These are phyloP conservation scores for Melangyna quadrimaculata DNA, from an alignment of 2,888 invertebrate genomes.

Conservation along the genomic window DNA sequence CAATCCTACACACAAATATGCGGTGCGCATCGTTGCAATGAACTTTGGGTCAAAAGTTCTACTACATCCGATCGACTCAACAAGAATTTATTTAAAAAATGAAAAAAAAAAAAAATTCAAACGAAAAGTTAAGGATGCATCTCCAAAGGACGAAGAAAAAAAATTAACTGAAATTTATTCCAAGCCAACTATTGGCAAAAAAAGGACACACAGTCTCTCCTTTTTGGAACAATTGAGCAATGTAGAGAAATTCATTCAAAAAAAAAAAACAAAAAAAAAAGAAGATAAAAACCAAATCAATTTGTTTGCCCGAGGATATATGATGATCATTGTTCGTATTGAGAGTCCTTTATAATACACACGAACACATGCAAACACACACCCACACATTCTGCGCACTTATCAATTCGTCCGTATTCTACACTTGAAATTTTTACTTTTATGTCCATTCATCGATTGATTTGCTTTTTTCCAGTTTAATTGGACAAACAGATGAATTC, in stretches of 20 bases:
- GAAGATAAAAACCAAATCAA: constrained; percentile 52
- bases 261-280: constrained; percentile 3
- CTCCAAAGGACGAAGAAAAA: constrained; percentile 7
- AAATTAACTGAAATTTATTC: constrained; percentile 58
- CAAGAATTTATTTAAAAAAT: constrained; percentile 9
- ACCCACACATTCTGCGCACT: not conserved
- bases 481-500: constrained; percentile 54
- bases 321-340: constrained; percentile 55
- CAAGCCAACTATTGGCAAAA: constrained; percentile 25
- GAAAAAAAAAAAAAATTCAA: constrained; percentile 7
- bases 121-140: constrained; percentile 55
- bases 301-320: constrained; percentile 65
- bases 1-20: constrained; percentile 53
- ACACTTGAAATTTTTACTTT: constrained; percentile 50
- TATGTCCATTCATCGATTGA: constrained; percentile 60
- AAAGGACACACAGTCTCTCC: constrained; percentile 44
- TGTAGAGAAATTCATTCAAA: not conserved
- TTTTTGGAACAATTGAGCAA: constrained; percentile 38
- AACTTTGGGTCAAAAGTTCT: constrained; percentile 67
- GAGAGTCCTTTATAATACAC: constrained; percentile 28
- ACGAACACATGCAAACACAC: not conserved
- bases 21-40: constrained; percentile 64
- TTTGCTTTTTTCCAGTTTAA: constrained; percentile 51
- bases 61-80: constrained; percentile 29
- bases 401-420: constrained; percentile 5